Evolutionary conservation across 2,797 vertebrate species (phyloP).

Genomic region (Adrianichthys oophorus): DNA sequence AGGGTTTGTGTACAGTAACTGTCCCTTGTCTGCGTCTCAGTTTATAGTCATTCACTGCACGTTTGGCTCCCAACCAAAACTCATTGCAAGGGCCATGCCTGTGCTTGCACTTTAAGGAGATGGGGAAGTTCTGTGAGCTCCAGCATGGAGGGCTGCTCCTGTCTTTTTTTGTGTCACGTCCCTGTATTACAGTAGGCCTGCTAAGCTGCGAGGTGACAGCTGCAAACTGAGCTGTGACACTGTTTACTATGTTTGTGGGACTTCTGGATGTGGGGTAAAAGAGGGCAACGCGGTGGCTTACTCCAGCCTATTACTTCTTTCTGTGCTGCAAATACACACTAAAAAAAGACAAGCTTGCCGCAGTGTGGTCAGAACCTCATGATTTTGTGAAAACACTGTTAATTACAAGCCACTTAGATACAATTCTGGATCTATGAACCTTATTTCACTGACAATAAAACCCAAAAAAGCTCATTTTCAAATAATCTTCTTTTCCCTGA

Average conservation of each 20-base stretch:
- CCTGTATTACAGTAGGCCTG: slow-evolving; percentile 42
- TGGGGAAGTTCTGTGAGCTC: slow-evolving; percentile 42
- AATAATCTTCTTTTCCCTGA: slow-evolving; percentile 23
- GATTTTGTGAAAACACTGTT: neutral
- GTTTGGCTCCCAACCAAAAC: slow-evolving; percentile 42
- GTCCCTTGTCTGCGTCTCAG: slow-evolving; percentile 52
- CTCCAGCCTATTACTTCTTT: slow-evolving; percentile 6
- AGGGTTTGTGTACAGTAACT: slow-evolving; percentile 49
- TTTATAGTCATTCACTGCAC: slow-evolving; percentile 60
- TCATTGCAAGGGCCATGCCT: slow-evolving; percentile 28
- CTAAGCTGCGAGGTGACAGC: slow-evolving; percentile 27
- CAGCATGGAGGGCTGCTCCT: slow-evolving; percentile 56
- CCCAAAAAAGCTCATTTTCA: slow-evolving; percentile 25
- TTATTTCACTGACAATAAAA: slow-evolving; percentile 34
- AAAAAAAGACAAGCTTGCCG: slow-evolving; percentile 2
- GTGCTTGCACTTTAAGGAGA: slow-evolving; percentile 56
- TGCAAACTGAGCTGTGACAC: slow-evolving; percentile 25
- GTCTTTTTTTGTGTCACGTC: slow-evolving; percentile 45
- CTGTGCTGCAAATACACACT: slow-evolving; percentile 5
- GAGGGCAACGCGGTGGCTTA: slow-evolving; percentile 25
- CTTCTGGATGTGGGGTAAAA: slow-evolving; percentile 33
- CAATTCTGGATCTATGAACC: slow-evolving; percentile 38
- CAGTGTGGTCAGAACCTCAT: slow-evolving; percentile 5
- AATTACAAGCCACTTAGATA: slow-evolving; percentile 23
- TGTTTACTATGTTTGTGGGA: slow-evolving; percentile 28